These are phyloP conservation scores for Tortrix viridana DNA, from an alignment of 2,888 invertebrate genomes.

Conservation along the genomic window DNA sequence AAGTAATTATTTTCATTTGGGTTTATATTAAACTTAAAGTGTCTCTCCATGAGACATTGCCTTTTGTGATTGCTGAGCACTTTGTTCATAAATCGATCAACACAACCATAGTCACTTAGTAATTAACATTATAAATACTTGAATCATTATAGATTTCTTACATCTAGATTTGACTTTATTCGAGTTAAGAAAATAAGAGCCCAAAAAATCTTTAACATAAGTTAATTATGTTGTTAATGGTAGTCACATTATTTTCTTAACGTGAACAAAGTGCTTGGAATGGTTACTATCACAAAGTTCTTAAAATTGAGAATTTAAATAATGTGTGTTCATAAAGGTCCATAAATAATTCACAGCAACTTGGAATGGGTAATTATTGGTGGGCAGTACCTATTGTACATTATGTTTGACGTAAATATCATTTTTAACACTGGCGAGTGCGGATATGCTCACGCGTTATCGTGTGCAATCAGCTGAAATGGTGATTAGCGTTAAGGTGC, in stretches of 20 bases:
- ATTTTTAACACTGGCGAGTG: background rate
- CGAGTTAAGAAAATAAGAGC: conserved; percentile 26
- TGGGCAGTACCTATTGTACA: background rate
- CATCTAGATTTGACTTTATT: conserved; percentile 16
- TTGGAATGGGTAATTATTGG: conserved; percentile 13
- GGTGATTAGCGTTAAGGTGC: conserved; percentile 34
- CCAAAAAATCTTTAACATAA: conserved; percentile 1
- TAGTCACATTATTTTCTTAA: conserved; percentile 24
- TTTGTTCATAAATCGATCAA: conserved; percentile 19
- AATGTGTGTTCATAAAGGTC: background rate
- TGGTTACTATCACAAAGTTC: conserved; percentile 35
- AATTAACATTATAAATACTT: conserved; percentile 32
- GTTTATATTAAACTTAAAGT: background rate
- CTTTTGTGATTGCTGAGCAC: conserved; percentile 1
- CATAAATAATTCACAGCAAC: conserved; percentile 18
- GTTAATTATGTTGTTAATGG: conserved; percentile 3
- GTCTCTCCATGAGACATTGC: background rate
- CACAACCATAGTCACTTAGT: conserved; percentile 32
- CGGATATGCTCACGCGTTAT: conserved; percentile 32
- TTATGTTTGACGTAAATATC: no score
- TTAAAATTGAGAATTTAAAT: conserved; percentile 13
- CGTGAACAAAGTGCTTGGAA: conserved; percentile 25
- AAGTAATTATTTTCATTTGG: background rate
- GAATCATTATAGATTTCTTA: conserved; percentile 21
- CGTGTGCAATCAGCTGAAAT: conserved; percentile 39